phyloP scores from a whole-genome alignment of 2,113 vertebrate species.

The Eira barbara region DNA sequence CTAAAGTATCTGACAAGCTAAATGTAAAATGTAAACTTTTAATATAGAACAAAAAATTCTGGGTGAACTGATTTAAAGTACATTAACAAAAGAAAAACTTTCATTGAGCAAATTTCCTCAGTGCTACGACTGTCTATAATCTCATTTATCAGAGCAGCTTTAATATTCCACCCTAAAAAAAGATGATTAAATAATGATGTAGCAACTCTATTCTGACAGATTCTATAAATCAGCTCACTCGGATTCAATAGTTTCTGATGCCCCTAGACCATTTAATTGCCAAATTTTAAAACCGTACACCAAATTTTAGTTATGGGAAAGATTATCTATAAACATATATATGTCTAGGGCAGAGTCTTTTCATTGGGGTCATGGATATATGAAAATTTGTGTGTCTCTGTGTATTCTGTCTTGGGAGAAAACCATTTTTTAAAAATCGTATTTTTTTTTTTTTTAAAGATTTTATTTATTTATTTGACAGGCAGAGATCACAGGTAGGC shows the following conservation, averaged over 20 bases:
- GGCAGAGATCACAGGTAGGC: too few species aligned
- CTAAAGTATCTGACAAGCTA: neutral
- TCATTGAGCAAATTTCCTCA: neutral
- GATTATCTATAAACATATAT: neutral
- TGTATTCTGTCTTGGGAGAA: neutral
- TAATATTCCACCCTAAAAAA: neutral
- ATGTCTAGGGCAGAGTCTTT: neutral
- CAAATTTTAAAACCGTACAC: neutral
- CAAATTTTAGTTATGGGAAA: neutral
- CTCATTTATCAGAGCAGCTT: neutral
- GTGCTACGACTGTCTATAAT: neutral
- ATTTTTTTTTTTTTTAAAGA: slow-evolving; percentile 6
- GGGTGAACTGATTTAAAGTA: neutral
- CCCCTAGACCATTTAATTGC: neutral
- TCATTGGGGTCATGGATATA: neutral
- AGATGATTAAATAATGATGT: neutral
- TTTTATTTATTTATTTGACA: too few species aligned
- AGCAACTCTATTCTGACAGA: neutral
- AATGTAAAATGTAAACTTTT: neutral
- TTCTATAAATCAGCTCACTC: neutral
- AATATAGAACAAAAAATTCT: neutral
- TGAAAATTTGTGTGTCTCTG: neutral
- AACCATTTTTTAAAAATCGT: neutral
- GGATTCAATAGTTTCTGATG: neutral
- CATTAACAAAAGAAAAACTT: neutral